Base-by-base conservation (phyloP, 64 coral and sea anemone genomes). In the Dendronephthya gigantea region DNA sequence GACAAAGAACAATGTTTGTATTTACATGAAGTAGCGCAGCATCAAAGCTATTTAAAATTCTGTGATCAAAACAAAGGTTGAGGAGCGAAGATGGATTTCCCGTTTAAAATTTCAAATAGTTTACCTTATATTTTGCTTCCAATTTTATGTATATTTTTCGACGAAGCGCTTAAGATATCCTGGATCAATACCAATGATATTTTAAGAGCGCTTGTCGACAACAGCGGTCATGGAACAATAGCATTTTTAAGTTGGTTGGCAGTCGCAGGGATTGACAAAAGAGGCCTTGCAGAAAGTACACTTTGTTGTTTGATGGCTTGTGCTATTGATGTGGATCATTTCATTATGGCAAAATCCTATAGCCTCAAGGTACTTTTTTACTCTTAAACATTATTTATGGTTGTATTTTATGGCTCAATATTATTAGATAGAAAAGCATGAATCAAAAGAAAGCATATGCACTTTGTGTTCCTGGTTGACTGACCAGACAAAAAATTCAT, bases 291-390 rank as follows among this genome's bases (percentile, higher is more conserved):
- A 36, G 72, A 79, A 79, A 79, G 32, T 36, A 14, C 37, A 36
- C 22, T 79, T 33, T 79, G 72, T 79, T 29, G 72, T 17, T 14
- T 79, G 9, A 15, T 79, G 19, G 72, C 72, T 79, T 79, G 4
- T 19, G 13, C 29, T 16, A 79, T 79, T 79, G 72, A 79, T 33
- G 19, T 79, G 72, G 72, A 79, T 79, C 72, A 79, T 79, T 79
- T 79, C 37, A 0, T 79, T 9, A 39, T 39, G 30, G 72, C 72
- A 36, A 79, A 79, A 33, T 79, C 72, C 4, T 79, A 14, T 17
- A 16, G 15, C 22, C 72, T 79, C 9, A 79, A 79, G 72, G 72
- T 79, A 36, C 12, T 29, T 36, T 2, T 5, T 35, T 79, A 66
- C 3, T 11, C n/a, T n/a, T n/a, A 6, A 45, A 45, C 11, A 6